Evolutionary conservation across 2,113 vertebrate genomes (phyloP).

Genomic region (Strigops habroptila): DNA sequence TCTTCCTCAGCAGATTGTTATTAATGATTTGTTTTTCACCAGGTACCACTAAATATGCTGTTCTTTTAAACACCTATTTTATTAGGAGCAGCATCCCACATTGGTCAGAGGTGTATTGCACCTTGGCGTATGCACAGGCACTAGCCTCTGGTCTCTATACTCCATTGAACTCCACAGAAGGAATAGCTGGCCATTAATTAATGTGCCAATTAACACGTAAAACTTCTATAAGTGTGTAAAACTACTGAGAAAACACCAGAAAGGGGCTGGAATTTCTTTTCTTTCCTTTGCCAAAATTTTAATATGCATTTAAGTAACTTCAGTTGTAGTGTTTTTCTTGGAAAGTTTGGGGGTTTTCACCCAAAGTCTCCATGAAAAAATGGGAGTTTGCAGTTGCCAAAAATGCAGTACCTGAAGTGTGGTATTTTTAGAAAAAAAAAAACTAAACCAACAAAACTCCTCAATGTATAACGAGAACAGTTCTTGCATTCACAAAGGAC

Average conservation of each 20-base stretch:
- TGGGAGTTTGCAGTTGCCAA: not conserved
- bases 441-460: not conserved
- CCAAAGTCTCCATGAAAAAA: not conserved
- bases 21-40: not conserved
- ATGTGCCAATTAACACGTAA: not conserved
- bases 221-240: not conserved
- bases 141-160: not conserved
- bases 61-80: not conserved
- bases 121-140: not conserved
- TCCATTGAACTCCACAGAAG: not conserved
- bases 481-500: not conserved
- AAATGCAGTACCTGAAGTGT: not conserved
- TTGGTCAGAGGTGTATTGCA: not conserved
- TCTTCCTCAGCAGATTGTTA: not conserved
- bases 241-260: not conserved
- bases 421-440: not conserved
- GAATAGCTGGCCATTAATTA: not conserved
- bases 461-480: not conserved
- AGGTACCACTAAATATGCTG: not conserved
- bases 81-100: not conserved
- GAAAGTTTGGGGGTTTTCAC: slow-evolving; percentile 6
- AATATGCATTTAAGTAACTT: not conserved
- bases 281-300: not conserved
- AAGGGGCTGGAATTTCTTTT: not conserved
- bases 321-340: not conserved